Evolutionary conservation across 2,888 invertebrate species (phyloP).

Genomic region (Oasisia sp.): DNA sequence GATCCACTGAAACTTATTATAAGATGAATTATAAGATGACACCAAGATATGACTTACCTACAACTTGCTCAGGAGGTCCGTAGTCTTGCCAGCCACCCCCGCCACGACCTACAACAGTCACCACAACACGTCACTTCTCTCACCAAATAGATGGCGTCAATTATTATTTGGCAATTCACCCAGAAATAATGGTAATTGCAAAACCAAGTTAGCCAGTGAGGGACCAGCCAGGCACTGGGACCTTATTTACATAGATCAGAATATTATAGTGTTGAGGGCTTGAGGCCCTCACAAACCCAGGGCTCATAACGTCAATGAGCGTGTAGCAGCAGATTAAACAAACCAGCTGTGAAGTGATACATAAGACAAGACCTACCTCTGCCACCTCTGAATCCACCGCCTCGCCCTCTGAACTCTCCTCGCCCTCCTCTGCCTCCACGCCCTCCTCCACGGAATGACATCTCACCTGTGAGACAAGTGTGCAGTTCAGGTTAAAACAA

Average conservation of each 20-base stretch:
- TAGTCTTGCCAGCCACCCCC: slow-evolving; percentile 46
- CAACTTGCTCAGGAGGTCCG: slow-evolving; percentile 60
- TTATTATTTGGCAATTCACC: too few relatives aligned
- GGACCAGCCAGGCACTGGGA: too few relatives aligned
- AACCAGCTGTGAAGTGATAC: too few relatives aligned
- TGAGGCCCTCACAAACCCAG: too few relatives aligned
- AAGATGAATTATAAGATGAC: not conserved
- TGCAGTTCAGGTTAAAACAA: not conserved
- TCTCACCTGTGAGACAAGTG: not conserved
- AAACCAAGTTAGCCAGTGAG: too few relatives aligned
- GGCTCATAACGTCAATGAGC: too few relatives aligned
- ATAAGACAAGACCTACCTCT: slow-evolving; percentile 25
- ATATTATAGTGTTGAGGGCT: too few relatives aligned
- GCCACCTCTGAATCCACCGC: slow-evolving; percentile 35
- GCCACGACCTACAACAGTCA: slow-evolving; percentile 28
- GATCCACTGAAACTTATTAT: not conserved
- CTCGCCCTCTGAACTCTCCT: slow-evolving; percentile 31
- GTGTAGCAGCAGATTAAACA: too few relatives aligned
- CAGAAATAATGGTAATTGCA: too few relatives aligned
- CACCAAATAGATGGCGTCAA: not conserved
- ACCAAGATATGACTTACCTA: slow-evolving; percentile 46
- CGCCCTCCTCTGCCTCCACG: slow-evolving; percentile 35
- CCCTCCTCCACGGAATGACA: slow-evolving; percentile 31
- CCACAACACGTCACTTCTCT: not conserved
- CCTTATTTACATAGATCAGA: too few relatives aligned